Percentiles rank a stretch among this genome's conserved stretches.
Evolutionary conservation across 2,888 invertebrate genomes (phyloP).

Genomic region (Aplocera efformata): DNA sequence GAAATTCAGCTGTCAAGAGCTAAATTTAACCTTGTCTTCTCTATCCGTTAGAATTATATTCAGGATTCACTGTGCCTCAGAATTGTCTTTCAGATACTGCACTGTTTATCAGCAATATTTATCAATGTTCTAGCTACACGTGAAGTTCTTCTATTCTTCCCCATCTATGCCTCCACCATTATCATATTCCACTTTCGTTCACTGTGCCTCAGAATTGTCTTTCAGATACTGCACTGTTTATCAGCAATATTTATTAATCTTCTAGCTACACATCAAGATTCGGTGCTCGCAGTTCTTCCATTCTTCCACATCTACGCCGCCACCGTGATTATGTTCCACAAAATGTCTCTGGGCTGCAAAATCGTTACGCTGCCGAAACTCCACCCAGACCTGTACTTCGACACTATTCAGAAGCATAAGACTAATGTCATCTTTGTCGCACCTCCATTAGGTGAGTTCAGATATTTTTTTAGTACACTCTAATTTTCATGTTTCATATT

Average conservation of each 20-base stretch:
- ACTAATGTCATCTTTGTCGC: slow-evolving; percentile 84
- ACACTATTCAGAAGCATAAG: slow-evolving; percentile 82
- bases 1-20: too few species aligned
- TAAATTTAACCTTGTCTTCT: too few species aligned
- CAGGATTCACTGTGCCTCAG: too few species aligned
- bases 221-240: too few species aligned
- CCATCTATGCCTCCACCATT: slow-evolving; percentile 87
- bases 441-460: slow-evolving; percentile 85
- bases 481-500: too few species aligned
- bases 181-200: slow-evolving; percentile 81
- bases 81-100: too few species aligned
- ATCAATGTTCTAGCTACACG: slow-evolving; percentile 62
- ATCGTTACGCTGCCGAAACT: slow-evolving; percentile 86
- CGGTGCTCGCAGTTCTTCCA: slow-evolving; percentile 84
- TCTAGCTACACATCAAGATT: slow-evolving; percentile 80
- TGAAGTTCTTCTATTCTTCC: slow-evolving; percentile 89
- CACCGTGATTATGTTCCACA: slow-evolving; percentile 79
- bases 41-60: too few species aligned
- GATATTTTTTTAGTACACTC: too few species aligned
- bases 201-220: too few species aligned
- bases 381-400: slow-evolving; percentile 83
- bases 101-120: too few species aligned
- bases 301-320: slow-evolving; percentile 92
- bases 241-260: too few species aligned
- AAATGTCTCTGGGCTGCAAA: slow-evolving; percentile 82